These are phyloP conservation scores for Leptinotarsa juncta DNA, from an alignment of 2,888 invertebrate genomes.

Conservation along the genomic window DNA sequence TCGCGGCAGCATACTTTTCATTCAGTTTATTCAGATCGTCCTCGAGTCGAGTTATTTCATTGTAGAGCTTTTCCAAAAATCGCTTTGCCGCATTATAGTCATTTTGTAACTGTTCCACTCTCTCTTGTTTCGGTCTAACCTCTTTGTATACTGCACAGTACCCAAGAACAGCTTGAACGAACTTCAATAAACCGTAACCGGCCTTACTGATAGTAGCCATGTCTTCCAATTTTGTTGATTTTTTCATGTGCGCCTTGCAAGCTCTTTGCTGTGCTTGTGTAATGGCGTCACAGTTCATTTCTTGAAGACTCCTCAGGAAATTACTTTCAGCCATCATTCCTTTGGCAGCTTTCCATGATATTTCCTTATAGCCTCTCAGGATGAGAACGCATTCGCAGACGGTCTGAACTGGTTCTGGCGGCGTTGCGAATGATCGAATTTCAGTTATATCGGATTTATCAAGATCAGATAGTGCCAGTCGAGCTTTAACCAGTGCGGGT, in stretches of 20 bases:
- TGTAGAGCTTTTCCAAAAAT: slow-evolving; percentile 78
- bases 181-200: slow-evolving; percentile 86
- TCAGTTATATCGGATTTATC: slow-evolving; percentile 93
- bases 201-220: slow-evolving; percentile 89
- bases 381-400: slow-evolving; percentile 93
- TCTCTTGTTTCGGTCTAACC: slow-evolving; percentile 87
- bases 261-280: slow-evolving; percentile 78
- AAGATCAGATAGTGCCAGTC: slow-evolving; percentile 82
- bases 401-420: slow-evolving; percentile 89
- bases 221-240: slow-evolving; percentile 79
- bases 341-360: slow-evolving; percentile 91
- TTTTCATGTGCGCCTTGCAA: slow-evolving; percentile 80
- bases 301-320: slow-evolving; percentile 82
- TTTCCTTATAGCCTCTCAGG: slow-evolving; percentile 83
- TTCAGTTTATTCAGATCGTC: slow-evolving; percentile 77
- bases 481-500: slow-evolving; percentile 86
- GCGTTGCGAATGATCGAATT: slow-evolving; percentile 91
- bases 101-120: slow-evolving; percentile 80
- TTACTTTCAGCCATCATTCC: slow-evolving; percentile 93
- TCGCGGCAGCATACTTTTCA: slow-evolving; percentile 81
- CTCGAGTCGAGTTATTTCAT: slow-evolving; percentile 80
- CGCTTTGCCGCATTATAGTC: slow-evolving; percentile 75
- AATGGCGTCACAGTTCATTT: slow-evolving; percentile 86
- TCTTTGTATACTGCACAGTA: slow-evolving; percentile 90
- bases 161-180: slow-evolving; percentile 88